Conservation (phyloP, 2,113 vertebrate species). For the Anguilla rostrata region DNA sequence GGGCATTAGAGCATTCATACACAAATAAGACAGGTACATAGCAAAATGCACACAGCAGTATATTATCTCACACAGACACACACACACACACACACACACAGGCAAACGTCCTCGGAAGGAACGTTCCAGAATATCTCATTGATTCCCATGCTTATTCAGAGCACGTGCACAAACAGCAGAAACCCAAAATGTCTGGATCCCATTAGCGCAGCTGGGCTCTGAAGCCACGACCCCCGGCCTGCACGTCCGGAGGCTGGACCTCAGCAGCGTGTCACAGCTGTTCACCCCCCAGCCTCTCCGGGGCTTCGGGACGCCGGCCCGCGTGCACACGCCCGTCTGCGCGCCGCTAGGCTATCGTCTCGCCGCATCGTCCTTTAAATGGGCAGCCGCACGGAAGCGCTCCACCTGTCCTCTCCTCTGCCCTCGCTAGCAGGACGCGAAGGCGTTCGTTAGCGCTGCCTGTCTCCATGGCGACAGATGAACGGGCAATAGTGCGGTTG, state of each 20-base stretch:
- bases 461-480: conserved; percentile 2
- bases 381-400: no score
- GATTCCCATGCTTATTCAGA: background rate
- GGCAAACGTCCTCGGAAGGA: background rate
- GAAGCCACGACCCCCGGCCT: background rate
- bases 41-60: background rate
- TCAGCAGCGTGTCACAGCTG: conserved; percentile 12
- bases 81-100: background rate
- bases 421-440: no score
- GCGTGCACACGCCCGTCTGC: background rate
- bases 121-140: background rate
- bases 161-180: background rate
- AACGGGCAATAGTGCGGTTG: background rate
- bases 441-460: background rate
- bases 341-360: background rate
- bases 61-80: background rate
- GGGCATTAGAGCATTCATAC: background rate
- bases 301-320: background rate
- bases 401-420: no score
- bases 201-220: conserved; percentile 8
- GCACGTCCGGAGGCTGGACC: background rate
- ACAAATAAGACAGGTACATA: conserved; percentile 12
- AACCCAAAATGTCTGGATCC: background rate
- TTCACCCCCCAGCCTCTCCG: conserved; percentile 14
- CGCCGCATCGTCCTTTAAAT: background rate